These are phyloP conservation scores for Struthidea cinerea DNA, from an alignment of 2,113 vertebrate species.

Conservation along the genomic window DNA sequence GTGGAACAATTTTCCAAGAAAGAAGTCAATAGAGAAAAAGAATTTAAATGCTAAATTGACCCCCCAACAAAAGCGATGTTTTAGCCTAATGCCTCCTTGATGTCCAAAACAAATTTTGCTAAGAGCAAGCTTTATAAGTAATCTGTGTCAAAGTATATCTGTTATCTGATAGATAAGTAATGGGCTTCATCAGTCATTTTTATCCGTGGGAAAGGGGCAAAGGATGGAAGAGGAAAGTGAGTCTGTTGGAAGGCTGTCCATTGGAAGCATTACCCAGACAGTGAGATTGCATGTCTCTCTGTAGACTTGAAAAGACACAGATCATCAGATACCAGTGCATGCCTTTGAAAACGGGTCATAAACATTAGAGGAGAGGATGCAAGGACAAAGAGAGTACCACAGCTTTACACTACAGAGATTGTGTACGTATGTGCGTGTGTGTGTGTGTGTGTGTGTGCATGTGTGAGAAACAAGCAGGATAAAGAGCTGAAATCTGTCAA, in stretches of 20 bases:
- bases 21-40: background rate
- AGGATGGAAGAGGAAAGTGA: background rate
- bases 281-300: background rate
- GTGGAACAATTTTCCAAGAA: background rate
- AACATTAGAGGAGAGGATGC: constrained; percentile 50
- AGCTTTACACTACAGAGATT: background rate
- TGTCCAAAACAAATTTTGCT: background rate
- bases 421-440: background rate
- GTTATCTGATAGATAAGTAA: background rate
- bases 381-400: constrained; percentile 27
- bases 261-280: constrained; percentile 25
- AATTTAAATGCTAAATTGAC: constrained; percentile 41
- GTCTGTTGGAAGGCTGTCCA: background rate
- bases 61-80: background rate
- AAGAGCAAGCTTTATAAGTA: background rate
- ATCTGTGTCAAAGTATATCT: background rate
- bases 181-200: background rate
- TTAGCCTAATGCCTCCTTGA: background rate
- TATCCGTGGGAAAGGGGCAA: background rate
- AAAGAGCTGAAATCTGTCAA: constrained; percentile 3
- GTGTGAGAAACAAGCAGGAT: background rate
- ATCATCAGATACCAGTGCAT: constrained; percentile 1
- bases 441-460: background rate
- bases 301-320: background rate
- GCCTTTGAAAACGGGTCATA: constrained; percentile 33